Conservation (phyloP, 2,113 vertebrate species). For the Oreochromis spilurus region DNA sequence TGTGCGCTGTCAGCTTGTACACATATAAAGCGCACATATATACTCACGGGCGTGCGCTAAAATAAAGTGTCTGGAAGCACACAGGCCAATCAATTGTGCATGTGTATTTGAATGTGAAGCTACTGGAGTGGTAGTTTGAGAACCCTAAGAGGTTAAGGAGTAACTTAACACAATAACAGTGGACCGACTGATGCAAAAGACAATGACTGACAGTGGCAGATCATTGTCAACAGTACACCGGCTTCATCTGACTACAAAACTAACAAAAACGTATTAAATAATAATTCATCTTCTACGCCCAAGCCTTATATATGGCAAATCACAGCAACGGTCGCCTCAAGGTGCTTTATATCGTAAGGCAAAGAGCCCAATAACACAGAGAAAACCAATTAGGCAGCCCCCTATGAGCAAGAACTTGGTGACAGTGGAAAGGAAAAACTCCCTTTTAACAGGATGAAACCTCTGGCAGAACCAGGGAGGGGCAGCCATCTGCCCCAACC, state of each 20-base stretch:
- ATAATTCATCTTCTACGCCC: neutral
- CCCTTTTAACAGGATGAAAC: neutral
- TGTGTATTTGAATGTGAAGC: neutral
- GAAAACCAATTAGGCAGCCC: neutral
- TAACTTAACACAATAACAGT: neutral
- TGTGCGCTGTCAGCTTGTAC: neutral
- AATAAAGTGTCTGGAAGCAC: neutral
- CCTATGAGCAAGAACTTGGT: neutral
- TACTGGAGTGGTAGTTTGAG: neutral
- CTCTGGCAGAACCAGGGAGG: neutral
- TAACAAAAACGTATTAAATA: neutral
- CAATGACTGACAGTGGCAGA: neutral
- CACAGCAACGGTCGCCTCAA: neutral
- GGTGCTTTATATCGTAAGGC: neutral
- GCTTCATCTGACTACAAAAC: neutral
- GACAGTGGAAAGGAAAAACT: neutral
- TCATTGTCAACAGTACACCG: neutral
- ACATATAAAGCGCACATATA: neutral
- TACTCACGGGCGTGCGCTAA: neutral
- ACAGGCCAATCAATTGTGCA: neutral
- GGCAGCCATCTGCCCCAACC: accelerated
- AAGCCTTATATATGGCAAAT: neutral
- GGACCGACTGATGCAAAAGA: neutral
- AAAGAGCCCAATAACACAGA: neutral
- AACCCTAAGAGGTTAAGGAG: neutral